phyloP scores from a whole-genome alignment of 1,140 invertebrate genomes.

The Drosophila mayri region DNA sequence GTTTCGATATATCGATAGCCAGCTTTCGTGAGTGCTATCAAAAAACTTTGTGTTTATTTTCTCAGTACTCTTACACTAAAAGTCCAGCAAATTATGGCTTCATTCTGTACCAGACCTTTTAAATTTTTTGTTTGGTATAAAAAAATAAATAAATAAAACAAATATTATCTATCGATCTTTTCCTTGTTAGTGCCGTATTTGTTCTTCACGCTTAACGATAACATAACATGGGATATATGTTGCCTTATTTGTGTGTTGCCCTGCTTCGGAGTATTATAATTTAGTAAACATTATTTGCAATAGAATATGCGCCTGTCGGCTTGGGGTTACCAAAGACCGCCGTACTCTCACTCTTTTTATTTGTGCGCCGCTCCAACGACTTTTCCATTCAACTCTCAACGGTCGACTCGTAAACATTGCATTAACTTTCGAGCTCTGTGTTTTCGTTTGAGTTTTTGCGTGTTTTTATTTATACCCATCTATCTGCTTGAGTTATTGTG shows the following conservation, averaged over 20 bases:
- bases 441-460: conserved; percentile 59
- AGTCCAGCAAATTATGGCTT: neutral
- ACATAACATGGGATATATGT: too few species aligned
- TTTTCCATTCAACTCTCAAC: conserved; percentile 51
- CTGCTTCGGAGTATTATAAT: too few species aligned
- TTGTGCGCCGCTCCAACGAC: conserved; percentile 6
- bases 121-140: neutral
- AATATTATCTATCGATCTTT: neutral
- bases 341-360: conserved; percentile 1
- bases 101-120: neutral
- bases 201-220: too few species aligned
- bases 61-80: neutral
- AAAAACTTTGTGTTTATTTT: neutral
- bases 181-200: too few species aligned
- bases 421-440: conserved; percentile 37
- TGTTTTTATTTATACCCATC: conserved; percentile 33
- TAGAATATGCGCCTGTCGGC: neutral
- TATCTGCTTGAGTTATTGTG: conserved; percentile 23
- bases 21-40: neutral
- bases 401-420: conserved; percentile 56
- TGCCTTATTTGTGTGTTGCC: too few species aligned
- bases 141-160: neutral
- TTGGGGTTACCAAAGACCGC: neutral
- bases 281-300: neutral
- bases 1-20: conserved; percentile 24